Evolutionary conservation across 2,888 invertebrate genomes (phyloP).

Genomic region (Eupithecia centaureata): DNA sequence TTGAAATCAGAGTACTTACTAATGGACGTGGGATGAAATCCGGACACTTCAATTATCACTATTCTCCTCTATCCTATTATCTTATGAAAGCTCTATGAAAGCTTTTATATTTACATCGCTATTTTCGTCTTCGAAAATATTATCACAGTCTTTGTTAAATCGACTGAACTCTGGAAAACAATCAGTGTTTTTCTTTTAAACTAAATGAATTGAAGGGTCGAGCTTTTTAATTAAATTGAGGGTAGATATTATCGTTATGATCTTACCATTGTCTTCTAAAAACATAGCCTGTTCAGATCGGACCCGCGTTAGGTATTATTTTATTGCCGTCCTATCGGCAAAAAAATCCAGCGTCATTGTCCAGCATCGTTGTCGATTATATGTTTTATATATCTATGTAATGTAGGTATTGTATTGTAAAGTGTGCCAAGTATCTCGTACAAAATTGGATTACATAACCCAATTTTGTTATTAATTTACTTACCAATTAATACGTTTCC

Average conservation of each 20-base stretch:
- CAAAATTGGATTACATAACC: too few species aligned
- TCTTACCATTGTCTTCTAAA: not conserved
- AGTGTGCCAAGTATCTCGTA: too few species aligned
- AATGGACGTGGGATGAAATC: slow-evolving; percentile 37
- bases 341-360: too few species aligned
- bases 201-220: not conserved
- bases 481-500: not conserved
- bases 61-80: slow-evolving; percentile 18
- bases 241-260: not conserved
- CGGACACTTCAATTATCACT: slow-evolving; percentile 33
- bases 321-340: too few species aligned
- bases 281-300: not conserved
- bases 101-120: slow-evolving; percentile 21
- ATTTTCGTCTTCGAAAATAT: slow-evolving; percentile 11
- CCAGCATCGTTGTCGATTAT: too few species aligned
- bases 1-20: slow-evolving; percentile 43
- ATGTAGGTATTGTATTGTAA: too few species aligned
- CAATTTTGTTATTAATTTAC: too few species aligned
- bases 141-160: not conserved
- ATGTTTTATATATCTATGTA: too few species aligned
- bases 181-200: not conserved
- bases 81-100: slow-evolving; percentile 27
- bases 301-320: not conserved
- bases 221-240: not conserved
- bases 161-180: not conserved